Conservation (phyloP, 2,797 vertebrate genomes). For the Sebastes kiyomatsui region DNA sequence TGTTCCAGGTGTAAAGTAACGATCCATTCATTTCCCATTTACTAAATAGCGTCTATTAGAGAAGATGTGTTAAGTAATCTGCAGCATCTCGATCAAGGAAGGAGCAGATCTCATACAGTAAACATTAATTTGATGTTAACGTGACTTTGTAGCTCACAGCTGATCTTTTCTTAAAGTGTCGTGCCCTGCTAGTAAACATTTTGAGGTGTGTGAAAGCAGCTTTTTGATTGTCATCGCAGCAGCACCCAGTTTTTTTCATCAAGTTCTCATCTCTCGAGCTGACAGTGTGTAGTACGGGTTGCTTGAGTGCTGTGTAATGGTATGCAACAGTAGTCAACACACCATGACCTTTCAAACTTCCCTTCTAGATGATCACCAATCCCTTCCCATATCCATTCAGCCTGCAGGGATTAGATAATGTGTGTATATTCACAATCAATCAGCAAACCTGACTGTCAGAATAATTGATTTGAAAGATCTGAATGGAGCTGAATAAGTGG, state of each 20-base stretch:
- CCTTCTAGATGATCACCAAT: not conserved
- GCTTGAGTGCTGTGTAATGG: not conserved
- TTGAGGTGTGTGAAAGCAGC: not conserved
- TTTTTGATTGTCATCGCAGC: not conserved
- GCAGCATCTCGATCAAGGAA: not conserved
- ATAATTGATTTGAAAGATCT: not conserved
- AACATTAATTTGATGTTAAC: not conserved
- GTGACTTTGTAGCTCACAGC: not conserved
- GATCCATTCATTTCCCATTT: not conserved
- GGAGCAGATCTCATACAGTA: not conserved
- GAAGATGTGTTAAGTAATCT: not conserved
- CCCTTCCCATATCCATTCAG: not conserved
- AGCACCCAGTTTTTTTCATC: not conserved
- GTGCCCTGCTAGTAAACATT: not conserved
- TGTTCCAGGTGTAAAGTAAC: not conserved
- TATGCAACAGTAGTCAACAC: slow-evolving; percentile 8
- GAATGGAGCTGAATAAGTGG: not conserved
- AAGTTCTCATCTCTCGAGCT: not conserved
- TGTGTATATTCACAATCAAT: not conserved
- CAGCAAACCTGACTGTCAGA: not conserved
- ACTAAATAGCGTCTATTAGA: not conserved
- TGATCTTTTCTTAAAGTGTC: not conserved
- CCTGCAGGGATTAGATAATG: not conserved
- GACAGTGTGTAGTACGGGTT: not conserved
- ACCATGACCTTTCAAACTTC: not conserved